Base-by-base conservation (phyloP, 2,888 invertebrate genomes). In the Zygothrica quintamaculata region DNA sequence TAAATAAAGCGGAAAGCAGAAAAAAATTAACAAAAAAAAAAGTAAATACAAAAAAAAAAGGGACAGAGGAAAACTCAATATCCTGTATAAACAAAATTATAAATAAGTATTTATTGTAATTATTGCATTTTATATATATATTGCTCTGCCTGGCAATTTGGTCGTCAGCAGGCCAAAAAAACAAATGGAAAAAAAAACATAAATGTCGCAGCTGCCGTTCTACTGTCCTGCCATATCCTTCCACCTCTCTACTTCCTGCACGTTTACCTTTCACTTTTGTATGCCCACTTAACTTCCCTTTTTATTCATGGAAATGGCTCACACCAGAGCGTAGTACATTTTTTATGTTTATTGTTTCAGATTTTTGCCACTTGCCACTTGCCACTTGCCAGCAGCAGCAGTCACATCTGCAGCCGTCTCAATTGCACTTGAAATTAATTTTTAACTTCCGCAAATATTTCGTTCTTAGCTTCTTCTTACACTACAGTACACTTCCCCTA, bases 51-150 rank as follows among this genome's bases (percentile, higher is more conserved):
- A n/a, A n/a, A n/a, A n/a, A n/a, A n/a, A n/a, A n/a, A n/a, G n/a
- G n/a, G n/a, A n/a, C n/a, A n/a, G n/a, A n/a, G n/a, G n/a, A 70
- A 82, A 82, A 84, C 76, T 77, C 84, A 85, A 82, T 82, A 82
- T 85, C 82, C 86, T 84, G 82, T 71, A 65, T 73, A 85, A 82
- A 77, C 77, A 79, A 75, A 70, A 75, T 80, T 77, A 85, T 79
- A 73, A 79, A 74, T 82, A 84, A 69, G 77, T 77, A 79, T 82
- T 79, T 79, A 84, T 79, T 71, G 84, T 67, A 77, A 84, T 84
- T 79, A 79, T 85, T 74, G 76, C 68, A 72, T 72, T 84, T 75
- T 48, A 57, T 62, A n/a, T n/a, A n/a, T n/a, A n/a, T n/a, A 62
- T 67, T 58, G 52, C 53, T 33, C 50, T 48, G 44, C 25, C 39